Evolutionary conservation across 1,140 invertebrate genomes (phyloP).

Genomic region (Sitophilus oryzae): DNA sequence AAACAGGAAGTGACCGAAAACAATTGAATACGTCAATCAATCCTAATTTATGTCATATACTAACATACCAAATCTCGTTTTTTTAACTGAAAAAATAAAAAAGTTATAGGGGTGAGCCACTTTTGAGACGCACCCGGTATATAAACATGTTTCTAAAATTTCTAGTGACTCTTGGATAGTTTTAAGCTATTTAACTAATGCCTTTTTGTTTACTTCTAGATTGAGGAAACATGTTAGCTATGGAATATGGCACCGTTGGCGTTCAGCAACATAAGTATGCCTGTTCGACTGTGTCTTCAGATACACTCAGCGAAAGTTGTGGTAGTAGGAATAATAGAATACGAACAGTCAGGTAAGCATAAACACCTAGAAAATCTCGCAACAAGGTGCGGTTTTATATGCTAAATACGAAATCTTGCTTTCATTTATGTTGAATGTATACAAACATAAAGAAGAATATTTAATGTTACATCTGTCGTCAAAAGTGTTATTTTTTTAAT

Average conservation of each 20-base stretch:
- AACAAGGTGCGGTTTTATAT: background rate
- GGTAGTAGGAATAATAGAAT: conserved; percentile 35
- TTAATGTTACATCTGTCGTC: background rate
- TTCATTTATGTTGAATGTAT: background rate
- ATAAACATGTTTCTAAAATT: no score
- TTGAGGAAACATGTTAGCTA: conserved; percentile 27
- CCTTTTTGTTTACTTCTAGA: no score
- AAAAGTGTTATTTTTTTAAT: background rate
- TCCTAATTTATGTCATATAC: no score
- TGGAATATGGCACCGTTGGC: conserved; percentile 25
- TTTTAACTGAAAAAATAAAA: no score
- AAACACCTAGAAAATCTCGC: no score
- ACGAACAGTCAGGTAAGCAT: conserved; percentile 35
- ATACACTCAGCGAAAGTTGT: conserved; percentile 39
- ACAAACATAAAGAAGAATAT: background rate
- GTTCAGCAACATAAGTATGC: conserved; percentile 33
- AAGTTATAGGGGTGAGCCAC: no score
- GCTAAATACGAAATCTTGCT: background rate
- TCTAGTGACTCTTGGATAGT: no score
- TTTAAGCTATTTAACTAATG: no score
- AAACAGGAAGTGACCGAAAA: no score
- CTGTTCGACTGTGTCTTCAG: conserved; percentile 37
- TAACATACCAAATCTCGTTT: no score
- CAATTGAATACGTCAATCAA: no score
- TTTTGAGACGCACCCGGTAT: no score